phyloP scores from a whole-genome alignment of 2,797 vertebrate species.

The Sciurus vulgaris region DNA sequence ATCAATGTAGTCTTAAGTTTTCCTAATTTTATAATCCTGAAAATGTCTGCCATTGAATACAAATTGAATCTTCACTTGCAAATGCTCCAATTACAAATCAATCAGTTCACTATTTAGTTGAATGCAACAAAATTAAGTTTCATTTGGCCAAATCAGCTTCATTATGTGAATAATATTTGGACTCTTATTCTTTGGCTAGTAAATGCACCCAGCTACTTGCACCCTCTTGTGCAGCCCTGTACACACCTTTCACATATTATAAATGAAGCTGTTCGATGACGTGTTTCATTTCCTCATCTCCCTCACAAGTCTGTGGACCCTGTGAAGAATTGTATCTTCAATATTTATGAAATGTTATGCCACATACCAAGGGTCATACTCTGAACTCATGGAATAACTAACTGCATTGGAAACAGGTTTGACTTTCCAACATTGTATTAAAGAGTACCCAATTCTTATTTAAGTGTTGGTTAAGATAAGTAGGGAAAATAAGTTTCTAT shows the following conservation, averaged over 20 bases:
- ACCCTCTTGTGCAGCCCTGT: background rate
- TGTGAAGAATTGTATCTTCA: background rate
- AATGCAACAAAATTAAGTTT: background rate
- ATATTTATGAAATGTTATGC: background rate
- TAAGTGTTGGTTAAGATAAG: background rate
- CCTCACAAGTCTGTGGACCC: background rate
- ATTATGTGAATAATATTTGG: background rate
- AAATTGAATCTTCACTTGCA: background rate
- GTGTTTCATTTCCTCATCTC: background rate
- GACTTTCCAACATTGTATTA: background rate
- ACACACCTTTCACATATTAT: background rate
- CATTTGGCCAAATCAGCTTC: background rate
- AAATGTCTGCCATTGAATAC: background rate
- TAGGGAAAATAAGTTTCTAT: background rate
- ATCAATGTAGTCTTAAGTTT: slow-evolving; percentile 2
- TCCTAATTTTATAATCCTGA: slow-evolving; percentile 34
- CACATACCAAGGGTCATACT: background rate
- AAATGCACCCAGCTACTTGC: background rate
- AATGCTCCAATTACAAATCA: background rate
- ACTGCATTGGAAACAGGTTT: background rate
- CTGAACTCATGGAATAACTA: slow-evolving; percentile 17
- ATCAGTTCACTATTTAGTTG: background rate
- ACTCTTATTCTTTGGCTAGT: background rate
- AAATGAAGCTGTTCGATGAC: background rate
- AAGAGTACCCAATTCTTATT: background rate